Base-by-base conservation (phyloP, 2,113 vertebrate species). In the Sorex fumeus region DNA sequence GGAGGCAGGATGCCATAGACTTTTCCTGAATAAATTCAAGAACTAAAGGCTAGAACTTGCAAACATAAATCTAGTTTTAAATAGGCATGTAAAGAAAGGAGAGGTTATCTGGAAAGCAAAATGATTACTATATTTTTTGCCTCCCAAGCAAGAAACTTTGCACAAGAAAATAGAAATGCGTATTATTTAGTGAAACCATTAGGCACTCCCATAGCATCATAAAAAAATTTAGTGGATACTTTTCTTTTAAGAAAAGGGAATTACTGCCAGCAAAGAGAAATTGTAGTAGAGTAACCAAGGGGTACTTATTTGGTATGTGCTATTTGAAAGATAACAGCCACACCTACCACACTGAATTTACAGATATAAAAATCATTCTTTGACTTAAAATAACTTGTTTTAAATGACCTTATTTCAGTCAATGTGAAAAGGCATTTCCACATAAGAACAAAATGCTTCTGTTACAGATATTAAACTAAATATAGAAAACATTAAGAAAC, bases 241-340 rank as follows among this genome's bases (percentile, higher is more conserved):
- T 88, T 94, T 62, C 69, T 78, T 34, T 92, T 88, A 36, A 82
- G 27, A 64, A 87, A 88, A 91, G 34, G 34, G 1, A 90, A 85
- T 43, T 53, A 85, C 50, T 91, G 25, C 36, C 27, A 72, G 28
- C 3, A n/a, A 92, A 6, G 34, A 40, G 76, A 57, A 80, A 67
- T 3, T 66, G 15, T 36, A 74, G 27, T 70, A 72, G 77, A 45
- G 69, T 23, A 87, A 79, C 16, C 93, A 79, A 78, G 62, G 25
- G n/a, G 30, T 89, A 36, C 25, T 91, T 94, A 72, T 64, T 91
- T 80, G 19, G 10, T 72, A 75, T 0, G 36, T 71, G 32, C 43
- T 84, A 50, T 81, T 89, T 93, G 67, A 90, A 93, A 93, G 83
- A 47, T 66, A 84, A 88, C 27, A 95, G 36, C 70, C 50, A 92